These are phyloP conservation scores for Andrena marginata DNA, from an alignment of 2,888 invertebrate species.

Conservation along the genomic window DNA sequence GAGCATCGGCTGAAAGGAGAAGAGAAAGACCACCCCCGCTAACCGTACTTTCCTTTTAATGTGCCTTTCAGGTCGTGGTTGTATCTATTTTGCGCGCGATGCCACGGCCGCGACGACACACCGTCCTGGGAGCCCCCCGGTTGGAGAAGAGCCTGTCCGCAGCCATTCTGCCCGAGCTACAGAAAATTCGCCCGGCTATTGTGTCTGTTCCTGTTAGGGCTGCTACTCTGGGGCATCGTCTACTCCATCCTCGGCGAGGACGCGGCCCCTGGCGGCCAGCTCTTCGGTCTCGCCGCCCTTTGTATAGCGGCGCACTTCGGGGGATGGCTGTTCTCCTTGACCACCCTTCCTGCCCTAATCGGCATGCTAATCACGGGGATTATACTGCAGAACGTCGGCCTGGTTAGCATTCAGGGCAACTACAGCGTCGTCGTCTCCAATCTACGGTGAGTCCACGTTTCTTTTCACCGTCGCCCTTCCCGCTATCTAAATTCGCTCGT, in stretches of 20 bases:
- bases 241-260: slow-evolving; percentile 92
- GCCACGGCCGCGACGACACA: slow-evolving; percentile 89
- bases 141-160: slow-evolving; percentile 93
- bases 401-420: slow-evolving; percentile 89
- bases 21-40: neutral
- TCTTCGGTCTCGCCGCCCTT: slow-evolving; percentile 91
- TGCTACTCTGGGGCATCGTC: slow-evolving; percentile 91
- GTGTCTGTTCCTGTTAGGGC: slow-evolving; percentile 90
- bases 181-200: slow-evolving; percentile 92
- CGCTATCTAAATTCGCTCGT: neutral
- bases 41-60: slow-evolving; percentile 19
- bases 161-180: slow-evolving; percentile 94
- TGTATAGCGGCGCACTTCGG: slow-evolving; percentile 93
- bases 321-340: slow-evolving; percentile 92
- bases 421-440: slow-evolving; percentile 90
- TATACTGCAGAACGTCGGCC: slow-evolving; percentile 90
- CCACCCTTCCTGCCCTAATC: slow-evolving; percentile 93
- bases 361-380: slow-evolving; percentile 95
- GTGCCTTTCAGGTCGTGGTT: slow-evolving; percentile 91
- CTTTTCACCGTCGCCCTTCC: neutral
- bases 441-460: slow-evolving; percentile 87
- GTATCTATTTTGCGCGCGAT: slow-evolving; percentile 92
- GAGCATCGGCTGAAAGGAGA: neutral
- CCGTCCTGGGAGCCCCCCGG: slow-evolving; percentile 93
- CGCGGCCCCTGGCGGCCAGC: slow-evolving; percentile 93